Evolutionary conservation across 2,888 invertebrate species (phyloP), one percentile per base, ranked within the genome.

Genomic region (Halocaridina rubra): DNA sequence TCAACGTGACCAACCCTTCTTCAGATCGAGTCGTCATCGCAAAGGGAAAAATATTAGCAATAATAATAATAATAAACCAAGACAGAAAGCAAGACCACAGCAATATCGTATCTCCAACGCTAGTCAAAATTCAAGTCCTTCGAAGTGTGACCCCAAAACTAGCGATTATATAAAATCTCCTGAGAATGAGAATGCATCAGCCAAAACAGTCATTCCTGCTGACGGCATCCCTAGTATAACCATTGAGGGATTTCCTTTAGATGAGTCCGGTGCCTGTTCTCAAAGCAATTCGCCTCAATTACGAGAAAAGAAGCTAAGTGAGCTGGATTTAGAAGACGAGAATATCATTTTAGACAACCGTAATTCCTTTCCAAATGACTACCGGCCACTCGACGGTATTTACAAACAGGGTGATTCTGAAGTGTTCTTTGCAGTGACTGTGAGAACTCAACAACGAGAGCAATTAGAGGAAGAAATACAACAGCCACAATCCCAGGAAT

Each of bases 1-100:
- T n/a, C 80, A 71, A 72, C 80, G 80, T 80, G 80, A 80, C 72
- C 80, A 13, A 7, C 57, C 24, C 22, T 16, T 13, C 29, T 27
- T 29, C 27, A 30, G 46, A 33, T 30, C 24, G 7, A 61, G 16
- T 57, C 61, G 29, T 1, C 32, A 24, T 39, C 78, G 39, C 22
- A 24, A 22, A n/a, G 61, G 19, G 39, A 33, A 64, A 29, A 29
- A n/a, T n/a, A n/a, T n/a, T n/a, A n/a, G n/a, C n/a, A n/a, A n/a
- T n/a, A n/a, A n/a, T n/a, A n/a, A n/a, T n/a, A n/a, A n/a, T n/a
- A n/a, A n/a, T n/a, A n/a, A n/a, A n/a, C n/a, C n/a, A n/a, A n/a
- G n/a, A n/a, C n/a, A n/a, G n/a, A n/a, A n/a, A n/a, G n/a, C n/a
- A n/a, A n/a, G n/a, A n/a, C n/a, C n/a, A n/a, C n/a, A n/a, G n/a